Evolutionary conservation across 2,888 invertebrate genomes (phyloP).

Genomic region (Corbicula japonica): DNA sequence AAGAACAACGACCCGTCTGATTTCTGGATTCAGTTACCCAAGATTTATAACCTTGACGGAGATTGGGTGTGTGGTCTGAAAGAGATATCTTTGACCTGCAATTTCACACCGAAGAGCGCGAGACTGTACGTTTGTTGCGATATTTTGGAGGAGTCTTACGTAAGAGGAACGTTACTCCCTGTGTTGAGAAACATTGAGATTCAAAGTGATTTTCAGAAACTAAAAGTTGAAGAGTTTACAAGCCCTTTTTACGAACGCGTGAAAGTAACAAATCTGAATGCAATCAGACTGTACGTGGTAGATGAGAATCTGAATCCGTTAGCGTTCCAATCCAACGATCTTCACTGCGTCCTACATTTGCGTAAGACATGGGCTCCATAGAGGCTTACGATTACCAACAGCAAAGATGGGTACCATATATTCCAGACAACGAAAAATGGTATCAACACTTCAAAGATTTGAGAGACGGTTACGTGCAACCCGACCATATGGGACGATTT

Average conservation of each 20-base stretch:
- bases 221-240: neutral
- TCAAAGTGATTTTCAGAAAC: slow-evolving; percentile 14
- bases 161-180: slow-evolving; percentile 17
- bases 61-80: slow-evolving; percentile 33
- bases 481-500: slow-evolving; percentile 29
- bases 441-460: slow-evolving; percentile 9
- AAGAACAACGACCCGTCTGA: slow-evolving; percentile 40
- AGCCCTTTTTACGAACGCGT: slow-evolving; percentile 14
- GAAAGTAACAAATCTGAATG: slow-evolving; percentile 4
- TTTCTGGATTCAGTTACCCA: slow-evolving; percentile 40
- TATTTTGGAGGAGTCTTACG: slow-evolving; percentile 34
- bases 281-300: slow-evolving; percentile 14
- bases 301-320: slow-evolving; percentile 31
- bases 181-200: slow-evolving; percentile 38
- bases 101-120: slow-evolving; percentile 27
- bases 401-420: slow-evolving; percentile 11
- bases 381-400: slow-evolving; percentile 37
- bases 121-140: slow-evolving; percentile 42
- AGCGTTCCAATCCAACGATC: slow-evolving; percentile 18
- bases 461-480: slow-evolving; percentile 11
- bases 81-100: slow-evolving; percentile 34
- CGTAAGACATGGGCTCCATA: slow-evolving; percentile 45
- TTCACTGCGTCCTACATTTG: slow-evolving; percentile 40
- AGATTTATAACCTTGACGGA: slow-evolving; percentile 36
- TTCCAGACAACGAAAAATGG: neutral